Percentiles rank a stretch among this genome's conserved stretches.
These are phyloP conservation scores for Xylocopa sonorina DNA, from an alignment of 1,140 invertebrate species.

Conservation along the genomic window DNA sequence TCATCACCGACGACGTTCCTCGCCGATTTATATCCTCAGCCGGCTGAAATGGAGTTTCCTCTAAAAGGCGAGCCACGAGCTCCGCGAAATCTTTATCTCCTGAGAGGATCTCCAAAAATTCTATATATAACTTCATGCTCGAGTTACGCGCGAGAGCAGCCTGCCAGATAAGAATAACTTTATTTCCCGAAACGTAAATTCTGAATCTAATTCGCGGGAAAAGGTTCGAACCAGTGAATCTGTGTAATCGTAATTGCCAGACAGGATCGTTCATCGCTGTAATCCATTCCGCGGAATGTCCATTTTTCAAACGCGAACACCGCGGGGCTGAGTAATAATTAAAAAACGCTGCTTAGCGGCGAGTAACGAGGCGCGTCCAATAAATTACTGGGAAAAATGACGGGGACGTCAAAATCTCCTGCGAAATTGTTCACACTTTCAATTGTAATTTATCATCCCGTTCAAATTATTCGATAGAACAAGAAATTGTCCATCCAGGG, in stretches of 20 bases:
- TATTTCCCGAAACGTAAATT: not conserved
- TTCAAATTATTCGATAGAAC: not conserved
- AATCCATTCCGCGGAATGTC: not conserved
- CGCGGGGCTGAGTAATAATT: not conserved
- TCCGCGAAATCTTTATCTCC: constrained; percentile 47
- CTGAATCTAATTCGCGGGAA: not conserved
- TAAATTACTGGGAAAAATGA: not conserved
- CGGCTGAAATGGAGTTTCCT: constrained; percentile 52
- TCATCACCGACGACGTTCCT: constrained; percentile 54
- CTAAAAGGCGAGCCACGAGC: constrained; percentile 16
- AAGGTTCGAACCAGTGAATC: not conserved
- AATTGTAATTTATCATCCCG: not conserved
- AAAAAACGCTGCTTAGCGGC: not conserved
- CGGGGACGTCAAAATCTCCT: not conserved
- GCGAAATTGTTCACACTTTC: not conserved
- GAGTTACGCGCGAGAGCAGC: not conserved
- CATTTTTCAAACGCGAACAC: not conserved
- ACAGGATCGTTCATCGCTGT: not conserved
- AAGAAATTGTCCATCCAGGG: too few species aligned
- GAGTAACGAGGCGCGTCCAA: not conserved
- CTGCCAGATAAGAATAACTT: not conserved
- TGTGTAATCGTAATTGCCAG: not conserved
- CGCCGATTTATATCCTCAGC: constrained; percentile 8
- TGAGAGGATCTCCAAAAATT: constrained; percentile 42
- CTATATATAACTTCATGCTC: constrained; percentile 29